phyloP scores from a whole-genome alignment of 2,797 vertebrate genomes.

The Miichthys miiuy region DNA sequence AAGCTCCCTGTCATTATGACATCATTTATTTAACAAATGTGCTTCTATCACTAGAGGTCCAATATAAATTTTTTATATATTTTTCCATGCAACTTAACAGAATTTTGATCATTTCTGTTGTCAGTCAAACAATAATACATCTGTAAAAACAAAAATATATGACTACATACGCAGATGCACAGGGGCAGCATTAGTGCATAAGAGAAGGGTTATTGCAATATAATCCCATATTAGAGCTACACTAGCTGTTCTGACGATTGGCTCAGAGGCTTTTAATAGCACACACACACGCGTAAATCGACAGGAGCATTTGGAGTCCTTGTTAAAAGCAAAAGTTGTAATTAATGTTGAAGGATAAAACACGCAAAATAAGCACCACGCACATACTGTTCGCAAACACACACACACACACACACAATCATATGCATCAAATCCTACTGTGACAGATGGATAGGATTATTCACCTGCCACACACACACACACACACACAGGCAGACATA shows the following conservation, averaged over 20 bases:
- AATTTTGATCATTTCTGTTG: not conserved
- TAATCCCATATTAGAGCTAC: slow-evolving; percentile 78
- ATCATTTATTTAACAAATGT: slow-evolving; percentile 8
- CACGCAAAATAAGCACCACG: slow-evolving; percentile 1
- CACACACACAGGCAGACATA: slow-evolving; percentile 23
- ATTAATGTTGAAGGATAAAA: slow-evolving; percentile 38
- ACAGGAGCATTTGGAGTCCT: slow-evolving; percentile 26
- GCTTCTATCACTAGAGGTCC: not conserved
- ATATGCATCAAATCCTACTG: slow-evolving; percentile 60
- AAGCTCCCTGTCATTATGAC: not conserved
- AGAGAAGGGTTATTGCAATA: slow-evolving; percentile 71
- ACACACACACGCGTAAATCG: slow-evolving; percentile 1
- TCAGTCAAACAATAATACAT: not conserved
- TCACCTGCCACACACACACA: slow-evolving; percentile 45
- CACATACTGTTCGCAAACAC: not conserved
- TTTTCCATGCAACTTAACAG: not conserved
- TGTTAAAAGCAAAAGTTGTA: slow-evolving; percentile 48
- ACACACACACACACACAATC: slow-evolving; percentile 27
- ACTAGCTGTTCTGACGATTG: slow-evolving; percentile 51
- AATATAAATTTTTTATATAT: not conserved
- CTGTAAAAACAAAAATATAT: not conserved
- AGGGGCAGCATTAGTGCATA: slow-evolving; percentile 65
- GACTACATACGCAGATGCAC: slow-evolving; percentile 38
- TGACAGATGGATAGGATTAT: slow-evolving; percentile 67
- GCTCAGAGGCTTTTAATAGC: slow-evolving; percentile 70